Base-by-base conservation (phyloP, 1,140 invertebrate species). In the Pseudobourletiella spinata region DNA sequence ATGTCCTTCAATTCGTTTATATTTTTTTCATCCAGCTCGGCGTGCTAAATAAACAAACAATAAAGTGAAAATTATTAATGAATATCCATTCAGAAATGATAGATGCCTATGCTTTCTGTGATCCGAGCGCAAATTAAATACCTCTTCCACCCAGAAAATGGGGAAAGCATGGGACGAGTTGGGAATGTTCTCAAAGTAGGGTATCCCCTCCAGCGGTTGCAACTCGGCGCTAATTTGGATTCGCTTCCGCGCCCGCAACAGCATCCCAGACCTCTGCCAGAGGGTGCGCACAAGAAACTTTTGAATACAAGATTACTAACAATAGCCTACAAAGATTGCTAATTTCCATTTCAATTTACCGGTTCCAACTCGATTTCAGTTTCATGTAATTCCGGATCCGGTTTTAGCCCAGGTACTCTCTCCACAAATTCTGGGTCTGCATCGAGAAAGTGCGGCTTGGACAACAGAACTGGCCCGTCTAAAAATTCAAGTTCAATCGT, bases 91-190 rank as follows among this genome's bases (percentile, higher is more conserved):
- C 22, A 48, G 22, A 20, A 11, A 48, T 25, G 11, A 48, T 25
- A 48, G 22, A n/a, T 48, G 22, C 46, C 18, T 48, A 39, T 55
- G 39, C 11, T 3, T 32, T 52, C 2, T 55, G n/a, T n/a, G n/a
- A n/a, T n/a, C n/a, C n/a, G n/a, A n/a, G n/a, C n/a, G n/a, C n/a
- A n/a, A n/a, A n/a, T n/a, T n/a, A n/a, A n/a, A n/a, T 72, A 80
- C 79, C 74, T 80, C 79, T 66, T 81, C 79, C 30, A 80, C 71
- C 81, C 80, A 82, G 0, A 80, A 42, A 24, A 80, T 56, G 0
- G 80, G 81, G 60, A 81, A 77, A 18, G 79, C 65, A 2, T 77
- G 75, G 22, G 77, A 75, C 11, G 69, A 70, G 0, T 80, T 75
- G 1, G 71, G 71, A 4, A 55, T n/a, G 22, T 68, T 68, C 22